phyloP scores from a whole-genome alignment of 1,140 invertebrate genomes.

The Drosophila kikkawai region DNA sequence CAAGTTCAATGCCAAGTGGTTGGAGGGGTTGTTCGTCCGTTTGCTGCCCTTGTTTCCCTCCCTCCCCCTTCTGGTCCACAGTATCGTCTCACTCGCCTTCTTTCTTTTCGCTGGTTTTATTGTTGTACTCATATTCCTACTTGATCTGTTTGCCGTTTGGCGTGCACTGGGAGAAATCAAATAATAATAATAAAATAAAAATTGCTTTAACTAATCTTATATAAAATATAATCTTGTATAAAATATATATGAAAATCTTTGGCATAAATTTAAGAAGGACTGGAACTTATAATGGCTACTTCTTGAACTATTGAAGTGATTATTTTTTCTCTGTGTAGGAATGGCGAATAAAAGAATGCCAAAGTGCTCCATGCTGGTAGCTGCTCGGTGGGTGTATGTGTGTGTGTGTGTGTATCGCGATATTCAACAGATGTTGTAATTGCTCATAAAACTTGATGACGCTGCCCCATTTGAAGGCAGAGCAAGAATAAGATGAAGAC shows the following conservation, averaged over 20 bases:
- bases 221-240: neutral
- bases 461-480: slow-evolving; percentile 65
- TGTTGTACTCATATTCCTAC: slow-evolving; percentile 43
- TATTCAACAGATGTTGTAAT: slow-evolving; percentile 84
- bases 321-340: slow-evolving; percentile 8
- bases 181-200: too few relatives aligned
- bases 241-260: neutral
- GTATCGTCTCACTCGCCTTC: neutral
- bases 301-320: neutral
- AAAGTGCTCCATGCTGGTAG: slow-evolving; percentile 43
- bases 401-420: slow-evolving; percentile 57
- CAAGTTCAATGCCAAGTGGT: slow-evolving; percentile 79
- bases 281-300: neutral
- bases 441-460: slow-evolving; percentile 83
- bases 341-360: slow-evolving; percentile 31
- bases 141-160: slow-evolving; percentile 74
- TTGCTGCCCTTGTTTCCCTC: neutral
- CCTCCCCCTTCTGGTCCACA: too few relatives aligned
- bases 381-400: slow-evolving; percentile 12
- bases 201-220: neutral
- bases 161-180: slow-evolving; percentile 39
- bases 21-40: slow-evolving; percentile 29
- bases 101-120: slow-evolving; percentile 23
- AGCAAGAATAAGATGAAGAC: slow-evolving; percentile 12
- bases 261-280: neutral